These are phyloP conservation scores for Ommatoiulus sabulosus DNA, from an alignment of 2,888 invertebrate genomes.

Conservation along the genomic window DNA sequence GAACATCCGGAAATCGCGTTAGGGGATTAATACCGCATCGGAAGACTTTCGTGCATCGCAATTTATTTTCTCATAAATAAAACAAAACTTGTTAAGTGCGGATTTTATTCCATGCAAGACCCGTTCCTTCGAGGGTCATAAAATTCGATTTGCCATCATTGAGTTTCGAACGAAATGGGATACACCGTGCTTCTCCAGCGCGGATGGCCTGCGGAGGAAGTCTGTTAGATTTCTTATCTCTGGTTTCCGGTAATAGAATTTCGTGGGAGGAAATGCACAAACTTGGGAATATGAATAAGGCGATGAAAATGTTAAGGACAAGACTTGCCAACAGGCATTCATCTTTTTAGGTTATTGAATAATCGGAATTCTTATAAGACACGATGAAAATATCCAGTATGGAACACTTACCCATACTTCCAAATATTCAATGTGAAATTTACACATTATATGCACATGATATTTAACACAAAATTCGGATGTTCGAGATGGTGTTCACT, in stretches of 20 bases:
- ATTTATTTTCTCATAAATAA: conserved; percentile 12
- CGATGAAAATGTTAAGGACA: neutral
- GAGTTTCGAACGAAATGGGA: conserved; percentile 7
- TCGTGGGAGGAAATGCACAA: neutral
- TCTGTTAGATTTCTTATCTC: neutral
- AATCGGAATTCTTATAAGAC: no score
- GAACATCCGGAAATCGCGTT: neutral
- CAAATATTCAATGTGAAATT: no score
- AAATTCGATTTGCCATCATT: conserved; percentile 19
- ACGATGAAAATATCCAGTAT: no score
- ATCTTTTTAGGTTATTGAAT: neutral
- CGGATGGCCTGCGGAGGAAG: neutral
- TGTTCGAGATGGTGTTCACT: no score
- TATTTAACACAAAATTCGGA: no score
- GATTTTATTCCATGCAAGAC: neutral
- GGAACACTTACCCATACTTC: no score
- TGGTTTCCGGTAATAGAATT: neutral
- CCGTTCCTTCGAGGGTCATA: neutral
- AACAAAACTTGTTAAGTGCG: conserved; percentile 1
- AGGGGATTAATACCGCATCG: neutral
- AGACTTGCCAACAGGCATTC: neutral
- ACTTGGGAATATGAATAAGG: neutral
- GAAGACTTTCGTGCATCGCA: neutral
- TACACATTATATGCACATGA: no score
- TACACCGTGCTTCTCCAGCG: neutral